Evolutionary conservation across 2,797 vertebrate genomes (phyloP).

Genomic region (Schizopygopsis malacanthus): DNA sequence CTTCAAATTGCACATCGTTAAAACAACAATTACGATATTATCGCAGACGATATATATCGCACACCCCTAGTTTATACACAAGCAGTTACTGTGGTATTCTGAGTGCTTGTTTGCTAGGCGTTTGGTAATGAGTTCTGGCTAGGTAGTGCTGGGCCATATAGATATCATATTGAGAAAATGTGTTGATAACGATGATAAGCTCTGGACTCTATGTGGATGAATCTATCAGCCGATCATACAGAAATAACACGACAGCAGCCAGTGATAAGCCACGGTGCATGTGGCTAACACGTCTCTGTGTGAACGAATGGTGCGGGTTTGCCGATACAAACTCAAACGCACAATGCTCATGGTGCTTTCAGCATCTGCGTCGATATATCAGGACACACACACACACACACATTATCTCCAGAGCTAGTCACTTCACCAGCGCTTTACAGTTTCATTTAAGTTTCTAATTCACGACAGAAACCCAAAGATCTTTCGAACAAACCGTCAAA

Average conservation of each 20-base stretch:
- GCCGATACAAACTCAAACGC: not conserved
- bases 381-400: not conserved
- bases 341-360: not conserved
- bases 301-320: not conserved
- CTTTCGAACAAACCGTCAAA: too few species aligned
- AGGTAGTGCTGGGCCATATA: too few species aligned
- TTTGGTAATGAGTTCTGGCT: not conserved
- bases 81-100: not conserved
- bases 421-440: too few species aligned
- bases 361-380: not conserved
- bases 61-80: not conserved
- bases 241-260: not conserved
- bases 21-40: too few species aligned
- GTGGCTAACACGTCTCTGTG: not conserved
- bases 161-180: not conserved
- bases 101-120: not conserved
- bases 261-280: not conserved
- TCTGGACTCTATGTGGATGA: not conserved
- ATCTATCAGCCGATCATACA: too few species aligned
- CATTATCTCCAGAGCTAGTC: too few species aligned
- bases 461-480: too few species aligned
- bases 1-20: too few species aligned
- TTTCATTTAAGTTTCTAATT: too few species aligned
- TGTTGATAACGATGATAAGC: not conserved
- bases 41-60: too few species aligned